phyloP scores from a whole-genome alignment of 2,113 vertebrate species.

The Euleptes europaea region DNA sequence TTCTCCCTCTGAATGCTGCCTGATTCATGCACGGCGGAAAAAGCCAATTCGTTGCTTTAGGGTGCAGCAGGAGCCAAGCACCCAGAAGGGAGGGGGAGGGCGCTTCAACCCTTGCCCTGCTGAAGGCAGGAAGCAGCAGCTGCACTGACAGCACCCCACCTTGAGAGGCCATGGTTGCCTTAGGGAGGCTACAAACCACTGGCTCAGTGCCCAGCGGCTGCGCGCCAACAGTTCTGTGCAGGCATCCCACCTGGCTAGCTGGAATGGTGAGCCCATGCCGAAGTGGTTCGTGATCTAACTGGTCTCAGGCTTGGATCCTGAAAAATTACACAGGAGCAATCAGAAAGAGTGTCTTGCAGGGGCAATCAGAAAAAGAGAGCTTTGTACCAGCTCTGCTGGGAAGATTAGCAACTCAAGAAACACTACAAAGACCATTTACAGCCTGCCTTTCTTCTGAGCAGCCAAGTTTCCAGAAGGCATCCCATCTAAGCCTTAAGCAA shows the following conservation, averaged over 20 bases:
- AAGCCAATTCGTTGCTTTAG: background rate
- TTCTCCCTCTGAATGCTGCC: background rate
- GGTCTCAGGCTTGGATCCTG: background rate
- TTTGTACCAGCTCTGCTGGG: background rate
- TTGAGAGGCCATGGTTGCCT: background rate
- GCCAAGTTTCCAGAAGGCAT: too few relatives aligned
- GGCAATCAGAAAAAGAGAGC: background rate
- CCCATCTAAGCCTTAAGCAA: too few relatives aligned
- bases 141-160: background rate
- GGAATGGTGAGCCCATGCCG: background rate
- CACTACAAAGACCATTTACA: too few relatives aligned
- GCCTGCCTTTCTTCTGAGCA: too few relatives aligned
- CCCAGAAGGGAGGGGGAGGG: background rate
- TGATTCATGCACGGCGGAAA: conserved; percentile 10
- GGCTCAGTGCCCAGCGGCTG: background rate
- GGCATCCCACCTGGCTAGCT: background rate
- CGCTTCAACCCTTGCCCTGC: background rate
- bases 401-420: background rate
- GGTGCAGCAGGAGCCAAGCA: background rate
- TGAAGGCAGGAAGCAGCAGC: background rate
- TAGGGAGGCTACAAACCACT: background rate
- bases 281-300: background rate
- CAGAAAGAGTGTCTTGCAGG: too few relatives aligned
- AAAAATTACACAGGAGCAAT: background rate
- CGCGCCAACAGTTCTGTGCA: too few relatives aligned